A percentile compares a stretch with the other conserved stretches of the same genome.
phyloP scores from a whole-genome alignment of 2,113 vertebrate species.

The Phyllostomus hastatus region DNA sequence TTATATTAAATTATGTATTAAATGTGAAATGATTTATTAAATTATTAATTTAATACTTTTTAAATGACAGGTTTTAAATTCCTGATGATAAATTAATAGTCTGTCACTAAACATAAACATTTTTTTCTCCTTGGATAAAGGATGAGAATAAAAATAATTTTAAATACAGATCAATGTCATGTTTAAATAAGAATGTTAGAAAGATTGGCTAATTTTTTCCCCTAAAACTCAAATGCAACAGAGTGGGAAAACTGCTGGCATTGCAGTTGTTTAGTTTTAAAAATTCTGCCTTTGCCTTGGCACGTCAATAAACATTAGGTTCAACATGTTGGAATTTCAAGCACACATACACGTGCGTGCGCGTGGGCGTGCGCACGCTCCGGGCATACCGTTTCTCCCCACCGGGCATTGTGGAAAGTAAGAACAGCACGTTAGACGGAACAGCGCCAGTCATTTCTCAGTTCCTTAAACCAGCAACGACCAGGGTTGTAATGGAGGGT shows the following conservation, averaged over 20 bases:
- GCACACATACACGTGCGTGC: no score
- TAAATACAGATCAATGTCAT: neutral
- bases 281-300: neutral
- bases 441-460: neutral
- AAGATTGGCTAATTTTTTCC: neutral
- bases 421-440: neutral
- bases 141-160: neutral
- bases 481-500: neutral
- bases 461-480: neutral
- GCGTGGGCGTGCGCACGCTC: no score
- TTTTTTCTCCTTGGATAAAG: neutral
- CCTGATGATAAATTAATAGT: neutral
- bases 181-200: neutral
- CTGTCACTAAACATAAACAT: neutral
- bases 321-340: neutral
- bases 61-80: neutral
- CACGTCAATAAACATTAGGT: neutral
- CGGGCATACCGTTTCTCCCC: neutral
- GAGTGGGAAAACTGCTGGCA: neutral
- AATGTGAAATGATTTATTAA: constrained; percentile 14
- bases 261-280: neutral
- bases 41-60: neutral
- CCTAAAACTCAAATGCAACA: neutral
- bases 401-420: neutral
- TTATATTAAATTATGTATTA: neutral